Evolutionary conservation across 2,888 invertebrate species (phyloP).

Genomic region (Allophyes oxyacanthae): DNA sequence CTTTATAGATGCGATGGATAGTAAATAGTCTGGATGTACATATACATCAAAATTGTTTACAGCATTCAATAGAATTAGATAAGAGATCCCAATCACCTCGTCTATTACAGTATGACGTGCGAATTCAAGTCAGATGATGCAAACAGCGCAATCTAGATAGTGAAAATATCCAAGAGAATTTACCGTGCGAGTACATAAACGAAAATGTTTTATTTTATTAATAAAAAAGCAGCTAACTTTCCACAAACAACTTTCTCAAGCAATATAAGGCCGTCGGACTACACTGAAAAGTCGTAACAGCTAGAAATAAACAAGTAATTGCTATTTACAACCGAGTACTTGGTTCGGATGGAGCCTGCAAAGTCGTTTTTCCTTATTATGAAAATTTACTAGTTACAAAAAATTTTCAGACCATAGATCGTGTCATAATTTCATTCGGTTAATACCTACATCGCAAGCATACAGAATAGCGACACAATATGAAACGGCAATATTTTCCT

Average conservation of each 20-base stretch:
- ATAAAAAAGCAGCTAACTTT: slow-evolving; percentile 10
- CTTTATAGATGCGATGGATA: too few relatives aligned
- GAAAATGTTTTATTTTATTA: neutral
- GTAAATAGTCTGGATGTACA: slow-evolving; percentile 18
- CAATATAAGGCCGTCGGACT: slow-evolving; percentile 13
- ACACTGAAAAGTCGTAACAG: too few relatives aligned
- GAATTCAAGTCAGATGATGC: slow-evolving; percentile 10
- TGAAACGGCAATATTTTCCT: slow-evolving; percentile 78
- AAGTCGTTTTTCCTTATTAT: too few relatives aligned
- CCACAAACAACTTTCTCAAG: too few relatives aligned
- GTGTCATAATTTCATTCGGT: slow-evolving; percentile 15
- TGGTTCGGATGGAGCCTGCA: too few relatives aligned
- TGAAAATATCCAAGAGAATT: slow-evolving; percentile 9
- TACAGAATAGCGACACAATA: slow-evolving; percentile 62
- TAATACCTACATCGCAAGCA: slow-evolving; percentile 17
- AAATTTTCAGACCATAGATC: neutral
- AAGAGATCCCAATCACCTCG: slow-evolving; percentile 32
- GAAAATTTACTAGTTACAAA: too few relatives aligned
- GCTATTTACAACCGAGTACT: too few relatives aligned
- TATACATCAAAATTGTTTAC: slow-evolving; percentile 17
- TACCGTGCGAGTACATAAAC: neutral
- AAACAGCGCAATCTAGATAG: slow-evolving; percentile 17
- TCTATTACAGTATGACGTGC: slow-evolving; percentile 19
- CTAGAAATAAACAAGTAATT: too few relatives aligned
- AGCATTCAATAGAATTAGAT: slow-evolving; percentile 38